Base-by-base conservation (phyloP, 2,888 invertebrate species). In the Agonum fuliginosum region DNA sequence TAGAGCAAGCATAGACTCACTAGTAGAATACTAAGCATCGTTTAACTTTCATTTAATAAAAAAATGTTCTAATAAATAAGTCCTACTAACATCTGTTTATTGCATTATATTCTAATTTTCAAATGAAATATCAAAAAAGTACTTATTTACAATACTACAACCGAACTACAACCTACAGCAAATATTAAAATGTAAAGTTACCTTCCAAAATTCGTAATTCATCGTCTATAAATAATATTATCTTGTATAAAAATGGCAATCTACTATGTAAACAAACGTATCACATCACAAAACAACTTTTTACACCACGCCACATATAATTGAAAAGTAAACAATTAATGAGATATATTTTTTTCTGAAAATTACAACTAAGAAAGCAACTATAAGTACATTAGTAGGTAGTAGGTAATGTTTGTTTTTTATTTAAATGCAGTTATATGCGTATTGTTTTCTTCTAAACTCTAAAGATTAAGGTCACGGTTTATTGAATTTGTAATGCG, bases 401-500 rank as follows among this genome's bases (percentile, higher is more conserved):
- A 54, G 8, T 20, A 14, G 12, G 5, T 20, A 54, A 27, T 10
- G 54, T 24, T 34, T 62, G 30, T 62, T 62, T 62, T 62, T 62
- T 30, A 58, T 62, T 62, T 17, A 17, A 62, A 27, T 62, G 58
- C 58, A 62, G 17, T 62, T 62, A 62, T 62, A 17, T 24, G 12
- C 22, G 54, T 24, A 54, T 54, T 54, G 54, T 54, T 62, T 62
- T 62, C 58, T 27, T n/a, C 30, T 34, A 30, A 27, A 10, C 58
- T 30, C 8, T 17, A 30, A 62, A 62, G 27, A 62, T 62, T 30
- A 62, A 62, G 58, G 58, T 8, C 30, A 30, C 8, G 6, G 5
- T 54, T n/a, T 54, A 51, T 58, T 24, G n/a, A n/a, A 27, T 58
- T 27, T 58, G 24, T 58, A 62, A 5, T 62, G 20, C 58, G 58